Percentiles rank a stretch among this genome's conserved stretches.
Evolutionary conservation across 2,113 vertebrate genomes (phyloP).

Genomic region (Campylomormyrus tamandua): DNA sequence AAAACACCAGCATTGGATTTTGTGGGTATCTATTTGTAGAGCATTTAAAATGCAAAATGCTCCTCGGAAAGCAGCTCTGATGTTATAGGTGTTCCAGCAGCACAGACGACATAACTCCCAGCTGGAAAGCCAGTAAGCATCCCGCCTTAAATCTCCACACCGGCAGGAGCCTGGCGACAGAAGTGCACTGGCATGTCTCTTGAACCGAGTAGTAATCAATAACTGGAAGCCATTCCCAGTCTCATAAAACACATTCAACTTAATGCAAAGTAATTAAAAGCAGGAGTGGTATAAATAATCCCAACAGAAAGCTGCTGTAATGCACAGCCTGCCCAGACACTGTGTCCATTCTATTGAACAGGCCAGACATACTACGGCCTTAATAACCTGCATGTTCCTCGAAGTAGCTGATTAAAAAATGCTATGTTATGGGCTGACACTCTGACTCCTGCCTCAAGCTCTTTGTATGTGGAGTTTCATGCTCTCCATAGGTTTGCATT

Average conservation of each 20-base stretch:
- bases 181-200: background rate
- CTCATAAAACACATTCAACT: background rate
- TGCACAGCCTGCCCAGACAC: background rate
- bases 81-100: background rate
- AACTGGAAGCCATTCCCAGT: background rate
- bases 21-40: background rate
- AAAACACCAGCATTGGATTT: background rate
- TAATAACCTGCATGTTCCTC: background rate
- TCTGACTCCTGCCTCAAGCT: background rate
- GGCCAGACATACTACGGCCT: background rate
- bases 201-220: background rate
- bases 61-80: background rate
- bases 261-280: slow-evolving; percentile 8
- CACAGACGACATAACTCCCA: background rate
- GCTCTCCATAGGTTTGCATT: background rate
- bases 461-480: background rate
- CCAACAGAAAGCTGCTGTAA: background rate
- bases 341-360: background rate
- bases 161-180: background rate
- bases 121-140: background rate
- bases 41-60: background rate
- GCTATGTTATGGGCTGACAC: background rate
- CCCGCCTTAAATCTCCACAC: background rate
- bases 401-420: background rate
- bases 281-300: background rate